These are phyloP conservation scores for Schizopygopsis malacanthus DNA, from an alignment of 2,797 vertebrate genomes.

Conservation along the genomic window DNA sequence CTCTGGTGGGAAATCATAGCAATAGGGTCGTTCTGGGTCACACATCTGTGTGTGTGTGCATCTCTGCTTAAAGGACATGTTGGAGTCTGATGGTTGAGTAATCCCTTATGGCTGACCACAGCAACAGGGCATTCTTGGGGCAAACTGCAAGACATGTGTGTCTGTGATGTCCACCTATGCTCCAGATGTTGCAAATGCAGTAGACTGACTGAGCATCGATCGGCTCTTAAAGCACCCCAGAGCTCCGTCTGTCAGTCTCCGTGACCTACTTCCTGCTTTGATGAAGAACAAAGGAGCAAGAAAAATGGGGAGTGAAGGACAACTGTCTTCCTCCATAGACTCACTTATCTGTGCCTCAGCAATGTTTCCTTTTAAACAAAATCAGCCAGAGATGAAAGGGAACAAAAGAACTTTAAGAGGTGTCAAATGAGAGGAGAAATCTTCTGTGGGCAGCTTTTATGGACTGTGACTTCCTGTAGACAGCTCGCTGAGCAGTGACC, in stretches of 20 bases:
- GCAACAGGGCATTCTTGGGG: constrained; percentile 28
- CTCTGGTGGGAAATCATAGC: constrained; percentile 44
- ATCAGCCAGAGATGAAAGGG: constrained; percentile 45
- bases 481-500: constrained; percentile 21
- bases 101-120: constrained; percentile 22
- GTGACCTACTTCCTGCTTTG: constrained; percentile 73
- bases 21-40: constrained; percentile 30
- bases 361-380: constrained; percentile 63
- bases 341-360: constrained; percentile 64
- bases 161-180: constrained; percentile 28
- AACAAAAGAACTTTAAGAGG: constrained; percentile 64
- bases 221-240: constrained; percentile 68
- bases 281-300: constrained; percentile 66
- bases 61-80: constrained; percentile 16
- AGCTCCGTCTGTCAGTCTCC: constrained; percentile 68
- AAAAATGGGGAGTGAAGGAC: constrained; percentile 52
- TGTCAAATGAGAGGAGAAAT: constrained; percentile 59
- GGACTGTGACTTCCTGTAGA: constrained; percentile 20
- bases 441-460: constrained; percentile 13
- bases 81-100: constrained; percentile 26
- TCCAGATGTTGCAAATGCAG: constrained; percentile 62
- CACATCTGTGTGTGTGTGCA: constrained; percentile 14
- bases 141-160: neutral
- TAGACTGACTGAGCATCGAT: constrained; percentile 69
- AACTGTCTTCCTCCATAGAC: constrained; percentile 54